Evolutionary conservation across 2,888 invertebrate species (phyloP), one percentile per base, ranked within the genome.

Genomic region (Melanchra persicariae): DNA sequence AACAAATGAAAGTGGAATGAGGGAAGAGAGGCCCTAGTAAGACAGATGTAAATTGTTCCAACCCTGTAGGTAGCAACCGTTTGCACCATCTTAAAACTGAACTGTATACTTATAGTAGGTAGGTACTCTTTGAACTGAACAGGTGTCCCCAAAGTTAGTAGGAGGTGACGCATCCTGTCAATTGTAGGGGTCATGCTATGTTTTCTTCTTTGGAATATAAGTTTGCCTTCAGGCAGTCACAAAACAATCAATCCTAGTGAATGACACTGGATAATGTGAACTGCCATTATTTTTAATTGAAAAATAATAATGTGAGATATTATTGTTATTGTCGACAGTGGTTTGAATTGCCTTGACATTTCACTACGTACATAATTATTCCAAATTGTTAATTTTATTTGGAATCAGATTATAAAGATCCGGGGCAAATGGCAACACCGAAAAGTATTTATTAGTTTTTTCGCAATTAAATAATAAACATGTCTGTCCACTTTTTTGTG

Each of bases 271-370:
- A 79, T 54, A 70, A 34, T 74, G 47, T 40, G 37, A 78, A 64
- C 49, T 55, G 49, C 8, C 24, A 51, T 70, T 47, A 62, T 51
- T 62, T 47, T 77, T 62, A 63, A 79, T 79, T 58, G 49, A 54
- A 65, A 68, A 61, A 77, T 65, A 22, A 75, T 58, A 40, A 71
- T 62, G 22, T 47, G 49, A 51, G 40, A 59, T 57, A 30, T 61
- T 54, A 60, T 66, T 73, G 55, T 78, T 77, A 63, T 12, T 52
- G 45, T 59, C 17, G 52, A 52, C 52, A 78, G 12, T 51, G 10
- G 10, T 10, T 49, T 57, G 17, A 37, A 24, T 55, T 17, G 15
- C 83, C 79, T 75, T 83, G 79, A 75, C 81, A 75, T 81, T 82
- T 79, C n/a, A 19, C 19, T 49, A 37, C 19, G 19, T 19, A 19